Evolutionary conservation across 1,140 invertebrate genomes (phyloP), one percentile per base, ranked within the genome.

Genomic region (Pararge aegeria): DNA sequence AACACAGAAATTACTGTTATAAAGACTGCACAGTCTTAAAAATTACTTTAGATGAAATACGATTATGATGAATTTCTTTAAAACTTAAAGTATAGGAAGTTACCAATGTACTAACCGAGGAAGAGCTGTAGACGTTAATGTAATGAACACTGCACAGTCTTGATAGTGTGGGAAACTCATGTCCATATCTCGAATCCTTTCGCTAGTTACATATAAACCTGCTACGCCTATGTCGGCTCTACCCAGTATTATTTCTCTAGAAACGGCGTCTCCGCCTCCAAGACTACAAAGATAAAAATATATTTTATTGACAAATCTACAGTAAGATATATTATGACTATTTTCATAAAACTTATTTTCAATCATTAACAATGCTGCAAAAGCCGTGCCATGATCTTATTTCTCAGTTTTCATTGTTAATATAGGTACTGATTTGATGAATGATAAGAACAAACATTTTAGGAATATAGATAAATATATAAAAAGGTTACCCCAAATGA

Each of bases 91-190:
- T n/a, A n/a, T n/a, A n/a, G 42, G 34, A 55, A 13, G 10, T 38
- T 42, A 42, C 12, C 15, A 16, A 20, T 50, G 54, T 38, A 53
- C 54, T 65, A 83, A 94, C 93, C 94, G 93, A 37, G 94, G 94
- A 53, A 95, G 79, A 2, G 94, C 94, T 20, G 93, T 94, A 0
- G 94, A 96, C 15, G 93, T 92, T 15, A 95, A 73, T 1, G 94
- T 94, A 60, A 95, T 92, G 73, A 95, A 96, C 7, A 92, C 89
- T 5, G 94, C 95, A 82, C 95, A 95, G 74, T 96, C 95, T 51
- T 92, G 90, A 1, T 92, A 92, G 73, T 95, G 93, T 9, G 92
- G 83, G 27, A 91, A 77, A 12, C 93, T 92, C 66, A 93, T 91
- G 56, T 93, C 93, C 30, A 94, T 90, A 2, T 82, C 70, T 7